Conservation (phyloP, 2,888 invertebrate species). For the Hetaerina titia region DNA sequence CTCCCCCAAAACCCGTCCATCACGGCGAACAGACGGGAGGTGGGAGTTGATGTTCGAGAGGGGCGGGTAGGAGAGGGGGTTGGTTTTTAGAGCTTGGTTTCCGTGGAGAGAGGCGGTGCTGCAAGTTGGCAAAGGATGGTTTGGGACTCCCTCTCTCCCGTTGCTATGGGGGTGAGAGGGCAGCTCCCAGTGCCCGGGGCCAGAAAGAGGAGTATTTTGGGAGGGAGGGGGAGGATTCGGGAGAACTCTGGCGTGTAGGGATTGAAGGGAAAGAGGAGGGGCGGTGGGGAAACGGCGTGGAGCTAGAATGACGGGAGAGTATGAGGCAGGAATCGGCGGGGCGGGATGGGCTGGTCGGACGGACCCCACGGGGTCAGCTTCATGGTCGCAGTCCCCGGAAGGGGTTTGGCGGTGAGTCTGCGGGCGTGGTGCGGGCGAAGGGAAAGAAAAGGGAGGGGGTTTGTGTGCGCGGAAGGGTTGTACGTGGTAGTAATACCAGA, state of each 20-base stretch:
- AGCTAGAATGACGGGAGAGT: neutral
- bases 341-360: neutral
- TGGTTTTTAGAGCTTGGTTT: neutral
- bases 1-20: constrained; percentile 56
- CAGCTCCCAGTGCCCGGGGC: constrained; percentile 42
- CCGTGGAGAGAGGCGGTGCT: neutral
- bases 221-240: neutral
- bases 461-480: neutral
- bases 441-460: constrained; percentile 12
- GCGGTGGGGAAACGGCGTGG: neutral
- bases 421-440: neutral
- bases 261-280: neutral
- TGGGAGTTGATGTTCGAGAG: neutral
- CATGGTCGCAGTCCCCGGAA: constrained; percentile 30
- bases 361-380: constrained; percentile 54
- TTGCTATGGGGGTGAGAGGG: constrained; percentile 55
- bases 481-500: neutral
- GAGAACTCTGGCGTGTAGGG: neutral
- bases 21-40: neutral
- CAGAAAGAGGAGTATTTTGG: constrained; percentile 31
- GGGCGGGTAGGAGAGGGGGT: neutral
- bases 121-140: constrained; percentile 63
- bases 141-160: constrained; percentile 26
- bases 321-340: neutral
- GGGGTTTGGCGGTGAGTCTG: constrained; percentile 34